phyloP scores from a whole-genome alignment of 2,113 vertebrate species.

The Pampusana beccarii region DNA sequence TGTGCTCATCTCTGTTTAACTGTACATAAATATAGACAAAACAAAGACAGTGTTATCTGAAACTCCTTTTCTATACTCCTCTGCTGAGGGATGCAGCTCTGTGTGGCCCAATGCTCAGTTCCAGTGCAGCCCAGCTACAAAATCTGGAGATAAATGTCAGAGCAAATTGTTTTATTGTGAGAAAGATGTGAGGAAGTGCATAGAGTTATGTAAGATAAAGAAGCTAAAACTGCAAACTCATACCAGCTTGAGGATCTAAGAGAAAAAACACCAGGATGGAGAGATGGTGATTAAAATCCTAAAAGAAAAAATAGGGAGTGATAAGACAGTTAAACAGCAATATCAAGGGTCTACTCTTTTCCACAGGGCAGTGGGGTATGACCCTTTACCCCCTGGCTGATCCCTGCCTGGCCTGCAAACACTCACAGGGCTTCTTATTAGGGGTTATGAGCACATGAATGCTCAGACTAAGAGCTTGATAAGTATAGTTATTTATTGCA shows the following conservation, averaged over 20 bases:
- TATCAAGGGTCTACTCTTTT: background rate
- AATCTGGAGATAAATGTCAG: background rate
- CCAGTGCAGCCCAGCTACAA: background rate
- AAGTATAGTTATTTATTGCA: background rate
- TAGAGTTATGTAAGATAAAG: background rate
- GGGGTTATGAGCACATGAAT: background rate
- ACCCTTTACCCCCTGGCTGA: background rate
- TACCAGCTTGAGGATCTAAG: background rate
- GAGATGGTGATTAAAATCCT: background rate
- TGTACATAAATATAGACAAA: background rate
- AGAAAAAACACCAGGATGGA: background rate
- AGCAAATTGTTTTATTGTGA: background rate
- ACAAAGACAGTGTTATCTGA: background rate
- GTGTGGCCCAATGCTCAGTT: background rate
- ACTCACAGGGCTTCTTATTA: background rate
- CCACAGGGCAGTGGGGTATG: background rate
- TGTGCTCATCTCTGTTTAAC: background rate
- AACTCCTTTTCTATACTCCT: background rate
- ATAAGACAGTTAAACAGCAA: background rate
- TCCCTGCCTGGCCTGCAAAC: background rate
- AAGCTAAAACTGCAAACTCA: background rate
- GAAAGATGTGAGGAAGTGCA: background rate
- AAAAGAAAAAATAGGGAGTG: background rate
- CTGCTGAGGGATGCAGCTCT: background rate
- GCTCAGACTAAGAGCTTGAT: background rate